Percentiles rank a stretch among this genome's conserved stretches.
phyloP scores from a whole-genome alignment of 2,888 invertebrate species.

The Boloria euphrosyne region DNA sequence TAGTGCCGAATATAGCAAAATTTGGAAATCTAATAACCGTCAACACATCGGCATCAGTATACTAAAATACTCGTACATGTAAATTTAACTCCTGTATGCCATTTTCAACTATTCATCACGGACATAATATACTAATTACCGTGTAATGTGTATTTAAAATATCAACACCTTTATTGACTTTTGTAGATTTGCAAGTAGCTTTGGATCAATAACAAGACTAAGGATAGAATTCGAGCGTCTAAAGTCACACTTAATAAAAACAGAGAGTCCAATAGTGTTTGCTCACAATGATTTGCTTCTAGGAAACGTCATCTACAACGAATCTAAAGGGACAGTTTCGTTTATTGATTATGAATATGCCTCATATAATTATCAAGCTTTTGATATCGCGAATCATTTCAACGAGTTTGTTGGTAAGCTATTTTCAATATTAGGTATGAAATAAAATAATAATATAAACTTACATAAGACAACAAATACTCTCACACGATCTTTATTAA shows the following conservation, averaged over 20 bases:
- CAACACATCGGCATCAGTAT: too few relatives aligned
- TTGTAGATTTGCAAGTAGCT: constrained; percentile 85
- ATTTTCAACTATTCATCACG: too few relatives aligned
- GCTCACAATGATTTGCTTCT: constrained; percentile 98
- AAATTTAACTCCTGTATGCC: too few relatives aligned
- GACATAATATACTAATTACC: too few relatives aligned
- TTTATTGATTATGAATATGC: constrained; percentile 99
- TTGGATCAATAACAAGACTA: constrained; percentile 86
- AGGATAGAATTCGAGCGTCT: constrained; percentile 86
- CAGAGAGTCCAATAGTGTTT: constrained; percentile 92
- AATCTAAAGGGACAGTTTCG: constrained; percentile 85
- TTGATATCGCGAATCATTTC: constrained; percentile 99
- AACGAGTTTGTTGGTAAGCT: constrained; percentile 95
- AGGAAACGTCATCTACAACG: constrained; percentile 95
- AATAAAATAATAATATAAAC: neutral
- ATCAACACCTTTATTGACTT: constrained; percentile 46
- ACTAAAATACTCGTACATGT: too few relatives aligned
- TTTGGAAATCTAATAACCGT: too few relatives aligned
- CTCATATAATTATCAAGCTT: constrained; percentile 95
- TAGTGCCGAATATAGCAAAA: too few relatives aligned
- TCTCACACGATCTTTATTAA: too few relatives aligned
- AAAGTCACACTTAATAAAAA: constrained; percentile 83
- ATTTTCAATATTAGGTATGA: neutral
- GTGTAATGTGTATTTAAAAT: constrained; percentile 6
- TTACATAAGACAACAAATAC: too few relatives aligned